Evolutionary conservation across 1,140 invertebrate species (phyloP).

Genomic region (Micrasema minimum): DNA sequence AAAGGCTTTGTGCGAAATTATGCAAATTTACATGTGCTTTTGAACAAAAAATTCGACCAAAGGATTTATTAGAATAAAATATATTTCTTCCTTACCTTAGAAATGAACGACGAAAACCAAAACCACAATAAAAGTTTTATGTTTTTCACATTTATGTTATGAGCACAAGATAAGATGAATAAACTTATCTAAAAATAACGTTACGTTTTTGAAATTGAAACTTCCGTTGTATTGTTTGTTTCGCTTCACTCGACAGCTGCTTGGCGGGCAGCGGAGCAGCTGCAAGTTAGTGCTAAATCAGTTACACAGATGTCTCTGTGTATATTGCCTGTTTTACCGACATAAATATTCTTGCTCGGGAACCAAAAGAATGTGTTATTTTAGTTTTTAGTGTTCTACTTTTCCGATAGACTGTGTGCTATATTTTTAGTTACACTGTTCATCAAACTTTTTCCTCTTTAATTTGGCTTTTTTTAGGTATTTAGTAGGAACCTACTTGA

Average conservation of each 20-base stretch:
- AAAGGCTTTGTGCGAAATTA: too few species aligned
- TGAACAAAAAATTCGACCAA: background rate
- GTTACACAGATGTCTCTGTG: slow-evolving; percentile 11
- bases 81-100: background rate
- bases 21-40: background rate
- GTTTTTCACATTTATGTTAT: background rate
- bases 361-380: background rate
- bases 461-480: background rate
- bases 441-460: background rate
- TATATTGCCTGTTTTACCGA: slow-evolving; percentile 20
- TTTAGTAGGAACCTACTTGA: too few species aligned
- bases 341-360: background rate
- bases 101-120: background rate
- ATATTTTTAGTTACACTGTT: background rate
- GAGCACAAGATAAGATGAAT: background rate
- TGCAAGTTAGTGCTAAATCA: background rate
- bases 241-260: slow-evolving; percentile 3
- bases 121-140: background rate
- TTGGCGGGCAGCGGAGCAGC: slow-evolving; percentile 14
- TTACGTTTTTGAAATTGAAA: slow-evolving; percentile 1
- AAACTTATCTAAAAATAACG: slow-evolving; percentile 4
- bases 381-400: background rate
- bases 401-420: background rate
- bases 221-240: slow-evolving; percentile 23
- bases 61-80: background rate